Evolutionary conservation across 2,113 vertebrate species (phyloP).

Genomic region (Upupa epops): DNA sequence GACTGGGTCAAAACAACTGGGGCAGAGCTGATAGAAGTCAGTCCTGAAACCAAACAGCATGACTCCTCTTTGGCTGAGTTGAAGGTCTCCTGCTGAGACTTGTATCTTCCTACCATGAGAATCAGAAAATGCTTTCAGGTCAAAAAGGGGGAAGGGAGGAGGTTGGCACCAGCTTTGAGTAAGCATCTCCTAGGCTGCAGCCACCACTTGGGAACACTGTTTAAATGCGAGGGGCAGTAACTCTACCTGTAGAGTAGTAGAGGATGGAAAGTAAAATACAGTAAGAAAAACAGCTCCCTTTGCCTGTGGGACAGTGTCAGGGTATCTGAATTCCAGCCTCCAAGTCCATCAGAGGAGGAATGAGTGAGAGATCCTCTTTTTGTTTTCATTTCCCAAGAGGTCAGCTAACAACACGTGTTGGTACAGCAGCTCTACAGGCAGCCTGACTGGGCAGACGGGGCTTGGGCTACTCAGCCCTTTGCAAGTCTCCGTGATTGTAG

Average conservation of each 20-base stretch:
- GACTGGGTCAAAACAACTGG: conserved; percentile 44
- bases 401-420: rapidly evolving
- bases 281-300: neutral
- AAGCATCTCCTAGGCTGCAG: neutral
- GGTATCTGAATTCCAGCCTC: neutral
- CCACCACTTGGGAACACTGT: neutral
- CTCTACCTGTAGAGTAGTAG: neutral
- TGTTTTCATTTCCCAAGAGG: neutral
- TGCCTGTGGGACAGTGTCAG: neutral
- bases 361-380: neutral
- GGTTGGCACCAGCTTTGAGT: neutral
- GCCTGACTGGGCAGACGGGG: neutral
- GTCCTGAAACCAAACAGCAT: conserved; percentile 61
- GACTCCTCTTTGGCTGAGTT: neutral
- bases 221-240: neutral
- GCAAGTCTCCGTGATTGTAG: rapidly evolving
- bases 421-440: neutral
- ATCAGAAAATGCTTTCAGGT: neutral
- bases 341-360: neutral
- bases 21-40: conserved; percentile 63
- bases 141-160: neutral
- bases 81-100: conserved; percentile 76
- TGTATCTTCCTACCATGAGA: conserved; percentile 36
- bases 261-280: neutral
- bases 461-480: neutral